Conservation (phyloP, 2,888 invertebrate species). For the Aspidiotus destructor region DNA sequence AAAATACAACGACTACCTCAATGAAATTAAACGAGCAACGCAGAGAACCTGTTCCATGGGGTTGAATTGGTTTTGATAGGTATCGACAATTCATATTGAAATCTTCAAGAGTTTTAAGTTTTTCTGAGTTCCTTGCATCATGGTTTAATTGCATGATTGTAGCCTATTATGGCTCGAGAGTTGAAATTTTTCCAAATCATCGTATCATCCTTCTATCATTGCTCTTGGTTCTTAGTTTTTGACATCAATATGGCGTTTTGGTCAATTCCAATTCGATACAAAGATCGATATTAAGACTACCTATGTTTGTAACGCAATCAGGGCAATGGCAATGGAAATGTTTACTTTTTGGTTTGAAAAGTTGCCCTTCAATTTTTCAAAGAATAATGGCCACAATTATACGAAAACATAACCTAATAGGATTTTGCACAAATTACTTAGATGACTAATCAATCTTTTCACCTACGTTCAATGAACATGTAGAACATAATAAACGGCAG, state of each 20-base stretch:
- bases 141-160: no score
- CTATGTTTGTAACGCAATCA: conserved; percentile 21
- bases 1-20: no score
- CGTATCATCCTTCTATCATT: no score
- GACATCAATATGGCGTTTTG: conserved; percentile 42
- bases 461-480: conserved; percentile 36
- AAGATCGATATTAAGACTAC: conserved; percentile 28
- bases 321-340: conserved; percentile 14
- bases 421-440: neutral
- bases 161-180: no score
- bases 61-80: no score
- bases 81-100: no score
- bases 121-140: no score
- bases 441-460: conserved; percentile 33
- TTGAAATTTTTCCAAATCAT: no score
- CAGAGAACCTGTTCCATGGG: no score
- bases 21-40: no score
- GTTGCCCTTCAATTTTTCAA: conserved; percentile 11
- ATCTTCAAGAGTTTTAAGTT: no score
- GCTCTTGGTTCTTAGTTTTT: conserved; percentile 39
- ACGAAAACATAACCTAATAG: neutral
- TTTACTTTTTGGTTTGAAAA: conserved; percentile 27
- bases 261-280: conserved; percentile 36
- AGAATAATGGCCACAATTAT: neutral
- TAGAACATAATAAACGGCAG: conserved; percentile 35